phyloP scores from a whole-genome alignment of 2,113 vertebrate genomes.

The Muntiacus reevesi region DNA sequence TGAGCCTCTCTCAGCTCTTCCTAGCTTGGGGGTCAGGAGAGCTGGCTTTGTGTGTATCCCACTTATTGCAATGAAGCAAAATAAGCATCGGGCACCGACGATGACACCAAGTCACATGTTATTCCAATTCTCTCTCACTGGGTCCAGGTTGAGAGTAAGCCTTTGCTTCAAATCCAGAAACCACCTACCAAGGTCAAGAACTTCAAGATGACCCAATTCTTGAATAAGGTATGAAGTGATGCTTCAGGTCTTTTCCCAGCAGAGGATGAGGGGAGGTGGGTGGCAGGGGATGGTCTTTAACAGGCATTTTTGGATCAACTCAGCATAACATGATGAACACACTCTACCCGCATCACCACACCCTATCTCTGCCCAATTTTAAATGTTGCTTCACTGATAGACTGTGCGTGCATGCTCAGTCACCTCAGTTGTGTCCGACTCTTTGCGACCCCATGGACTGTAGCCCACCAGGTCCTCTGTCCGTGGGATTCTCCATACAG shows the following conservation, averaged over 20 bases:
- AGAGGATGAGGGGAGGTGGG: not conserved
- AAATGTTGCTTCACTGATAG: not conserved
- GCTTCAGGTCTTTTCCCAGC: not conserved
- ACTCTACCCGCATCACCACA: not conserved
- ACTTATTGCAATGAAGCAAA: conserved; percentile 10
- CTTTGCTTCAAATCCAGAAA: conserved; percentile 45
- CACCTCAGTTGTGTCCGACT: not conserved
- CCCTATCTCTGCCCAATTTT: not conserved
- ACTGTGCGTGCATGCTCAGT: not conserved
- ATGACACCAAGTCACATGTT: not conserved
- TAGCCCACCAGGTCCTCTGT: not conserved
- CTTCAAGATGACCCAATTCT: not conserved
- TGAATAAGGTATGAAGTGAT: conserved; percentile 42
- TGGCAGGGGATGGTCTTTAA: not conserved
- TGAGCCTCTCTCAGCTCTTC: not conserved
- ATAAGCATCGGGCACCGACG: not conserved
- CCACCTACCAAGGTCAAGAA: conserved; percentile 31
- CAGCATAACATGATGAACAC: not conserved
- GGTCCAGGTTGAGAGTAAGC: conserved; percentile 48
- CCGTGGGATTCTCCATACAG: not conserved
- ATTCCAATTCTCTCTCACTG: not conserved
- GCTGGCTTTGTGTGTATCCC: not conserved
- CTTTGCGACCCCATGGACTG: not conserved
- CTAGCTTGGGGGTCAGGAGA: not conserved
- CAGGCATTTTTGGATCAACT: not conserved